A percentile compares a stretch with the other conserved stretches of the same genome.
Conservation (phyloP, 2,888 invertebrate genomes). For the Mystacides longicornis region DNA sequence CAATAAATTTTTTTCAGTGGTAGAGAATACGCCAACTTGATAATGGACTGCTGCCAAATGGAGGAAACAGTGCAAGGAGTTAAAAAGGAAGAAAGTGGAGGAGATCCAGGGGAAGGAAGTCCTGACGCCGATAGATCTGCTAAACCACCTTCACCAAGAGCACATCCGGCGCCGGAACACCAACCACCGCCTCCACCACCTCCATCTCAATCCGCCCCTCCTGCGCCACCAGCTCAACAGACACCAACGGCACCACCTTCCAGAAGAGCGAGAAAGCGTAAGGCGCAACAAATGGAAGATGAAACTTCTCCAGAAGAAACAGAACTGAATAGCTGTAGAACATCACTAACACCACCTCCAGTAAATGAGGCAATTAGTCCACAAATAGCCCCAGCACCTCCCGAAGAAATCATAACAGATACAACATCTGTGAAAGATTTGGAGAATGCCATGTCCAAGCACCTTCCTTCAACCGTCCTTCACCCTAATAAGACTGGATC, state of each 20-base stretch:
- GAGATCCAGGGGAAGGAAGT: slow-evolving; percentile 83
- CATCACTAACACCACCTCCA: slow-evolving; percentile 36
- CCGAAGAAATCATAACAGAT: slow-evolving; percentile 39
- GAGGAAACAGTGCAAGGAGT: slow-evolving; percentile 76
- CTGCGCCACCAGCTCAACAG: slow-evolving; percentile 26
- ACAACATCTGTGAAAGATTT: slow-evolving; percentile 78
- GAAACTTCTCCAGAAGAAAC: slow-evolving; percentile 44
- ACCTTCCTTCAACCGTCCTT: slow-evolving; percentile 60
- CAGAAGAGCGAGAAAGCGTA: slow-evolving; percentile 39
- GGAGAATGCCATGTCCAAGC: slow-evolving; percentile 95
- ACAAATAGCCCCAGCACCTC: slow-evolving; percentile 37
- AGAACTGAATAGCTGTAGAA: slow-evolving; percentile 36
- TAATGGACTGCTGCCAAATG: slow-evolving; percentile 90
- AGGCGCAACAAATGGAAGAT: slow-evolving; percentile 48
- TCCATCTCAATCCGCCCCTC: slow-evolving; percentile 42
- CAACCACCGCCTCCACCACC: slow-evolving; percentile 32
- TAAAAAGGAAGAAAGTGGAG: slow-evolving; percentile 74
- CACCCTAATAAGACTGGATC: slow-evolving; percentile 44
- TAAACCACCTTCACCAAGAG: slow-evolving; percentile 34
- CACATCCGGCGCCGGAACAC: slow-evolving; percentile 25
- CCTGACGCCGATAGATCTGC: slow-evolving; percentile 57
- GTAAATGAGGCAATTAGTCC: slow-evolving; percentile 36
- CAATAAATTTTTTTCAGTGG: slow-evolving; percentile 52
- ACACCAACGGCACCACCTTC: slow-evolving; percentile 24
- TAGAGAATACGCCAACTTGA: slow-evolving; percentile 80